Percentiles rank a stretch among this genome's conserved stretches.
phyloP scores from a whole-genome alignment of 2,888 invertebrate species.

The Apocheima hispidaria region DNA sequence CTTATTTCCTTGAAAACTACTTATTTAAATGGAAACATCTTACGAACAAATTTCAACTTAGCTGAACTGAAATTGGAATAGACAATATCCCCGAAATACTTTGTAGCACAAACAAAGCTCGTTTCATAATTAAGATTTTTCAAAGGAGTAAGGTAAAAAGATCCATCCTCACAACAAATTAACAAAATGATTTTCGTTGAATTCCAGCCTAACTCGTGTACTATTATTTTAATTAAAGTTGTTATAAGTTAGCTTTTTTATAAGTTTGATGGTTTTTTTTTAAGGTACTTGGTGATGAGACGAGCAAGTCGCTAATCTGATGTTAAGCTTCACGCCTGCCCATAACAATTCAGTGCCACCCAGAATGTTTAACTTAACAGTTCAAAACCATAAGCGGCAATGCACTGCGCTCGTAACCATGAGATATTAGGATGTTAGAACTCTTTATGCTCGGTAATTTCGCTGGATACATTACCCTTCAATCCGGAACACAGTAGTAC shows the following conservation, averaged over 20 bases:
- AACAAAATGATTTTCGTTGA: slow-evolving; percentile 54
- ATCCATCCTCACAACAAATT: slow-evolving; percentile 52
- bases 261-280: neutral
- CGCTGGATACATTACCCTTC: too few species aligned
- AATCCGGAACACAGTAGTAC: too few species aligned
- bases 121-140: slow-evolving; percentile 48
- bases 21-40: slow-evolving; percentile 22
- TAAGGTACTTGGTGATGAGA: too few species aligned
- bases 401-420: too few species aligned
- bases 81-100: slow-evolving; percentile 19
- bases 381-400: too few species aligned
- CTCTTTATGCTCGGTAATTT: too few species aligned
- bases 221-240: neutral
- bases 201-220: slow-evolving; percentile 44
- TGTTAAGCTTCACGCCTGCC: too few species aligned
- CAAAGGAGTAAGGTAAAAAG: slow-evolving; percentile 40
- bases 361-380: too few species aligned
- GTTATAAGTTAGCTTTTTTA: neutral
- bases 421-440: too few species aligned
- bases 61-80: slow-evolving; percentile 25
- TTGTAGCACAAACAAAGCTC: slow-evolving; percentile 32
- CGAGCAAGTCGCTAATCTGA: too few species aligned
- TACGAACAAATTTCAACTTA: slow-evolving; percentile 18
- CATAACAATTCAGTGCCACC: too few species aligned
- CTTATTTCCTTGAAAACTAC: slow-evolving; percentile 16